Base-by-base conservation (phyloP, 2,113 vertebrate genomes). In the Syngnathus scovelli region DNA sequence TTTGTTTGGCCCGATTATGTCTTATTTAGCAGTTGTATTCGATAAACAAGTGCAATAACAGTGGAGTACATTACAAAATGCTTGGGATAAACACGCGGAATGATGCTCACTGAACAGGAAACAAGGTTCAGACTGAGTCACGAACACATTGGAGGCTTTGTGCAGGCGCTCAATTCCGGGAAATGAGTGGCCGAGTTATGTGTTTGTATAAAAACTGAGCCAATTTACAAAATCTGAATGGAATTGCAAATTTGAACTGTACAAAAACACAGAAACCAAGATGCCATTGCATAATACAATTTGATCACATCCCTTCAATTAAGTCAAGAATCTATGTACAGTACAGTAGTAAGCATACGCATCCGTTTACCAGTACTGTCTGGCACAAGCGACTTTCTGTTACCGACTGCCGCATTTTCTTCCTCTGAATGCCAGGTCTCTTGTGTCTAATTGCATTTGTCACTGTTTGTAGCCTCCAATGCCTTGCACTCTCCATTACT, bases 361-460 rank as follows among this genome's bases (percentile, higher is more conserved):
- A 54, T 63, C 18, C 56, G 55, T 21, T 54, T 61, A 63, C 65
- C 66, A 39, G 8, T 61, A 7, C 55, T 59, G 60, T 70, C 64
- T 52, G 39, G 23, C 9, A 12, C 66, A 79, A 77, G 77, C 70
- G 68, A 64, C 66, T 69, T 69, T 68, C 56, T 75, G 64, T 66
- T 77, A 64, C 58, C 49, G 44, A n/a, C 62, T 10, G 23, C 59
- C 64, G 19, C 52, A 11, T 63, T 72, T 23, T 61, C 67, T 66
- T 69, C 46, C 64, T 71, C 39, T 68, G 63, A 70, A 74, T 61
- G 68, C 64, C 54, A 63, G 58, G 63, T 78, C 73, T 78, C 69
- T 73, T 19, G 7, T 79, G 75, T 67, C 72, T 81, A 80, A 75
- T 81, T 83, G 77, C 52, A 78, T 86, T 78, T 74, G 76, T 83